phyloP scores from a whole-genome alignment of 2,113 vertebrate genomes.

The Casuarius casuarius region DNA sequence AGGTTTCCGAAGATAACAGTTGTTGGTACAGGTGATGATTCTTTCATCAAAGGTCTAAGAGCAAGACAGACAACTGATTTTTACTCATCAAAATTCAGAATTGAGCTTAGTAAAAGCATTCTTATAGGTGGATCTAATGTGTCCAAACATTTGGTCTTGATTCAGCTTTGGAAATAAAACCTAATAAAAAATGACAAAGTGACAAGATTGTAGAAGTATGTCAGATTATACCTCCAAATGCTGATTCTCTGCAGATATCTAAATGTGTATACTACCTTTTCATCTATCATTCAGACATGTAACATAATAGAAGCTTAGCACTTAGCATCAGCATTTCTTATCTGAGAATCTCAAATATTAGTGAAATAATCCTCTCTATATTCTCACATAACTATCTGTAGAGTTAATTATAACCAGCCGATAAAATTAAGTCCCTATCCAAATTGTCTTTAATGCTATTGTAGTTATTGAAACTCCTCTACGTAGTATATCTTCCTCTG shows the following conservation, averaged over 20 bases:
- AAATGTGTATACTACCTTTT: not conserved
- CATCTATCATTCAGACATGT: not conserved
- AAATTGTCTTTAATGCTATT: not conserved
- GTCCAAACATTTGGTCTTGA: not conserved
- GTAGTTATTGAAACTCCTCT: not conserved
- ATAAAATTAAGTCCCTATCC: not conserved
- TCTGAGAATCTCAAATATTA: not conserved
- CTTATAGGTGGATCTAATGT: not conserved
- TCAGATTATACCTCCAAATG: not conserved
- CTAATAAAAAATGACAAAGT: not conserved
- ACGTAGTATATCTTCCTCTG: not conserved
- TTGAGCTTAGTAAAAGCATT: not conserved
- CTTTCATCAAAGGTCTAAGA: not conserved
- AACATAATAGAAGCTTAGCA: not conserved
- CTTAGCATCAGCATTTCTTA: not conserved
- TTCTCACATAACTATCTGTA: not conserved
- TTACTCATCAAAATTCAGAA: not conserved
- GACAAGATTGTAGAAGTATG: not conserved
- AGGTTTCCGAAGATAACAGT: slow-evolving; percentile 69
- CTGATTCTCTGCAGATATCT: not conserved
- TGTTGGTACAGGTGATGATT: slow-evolving; percentile 57
- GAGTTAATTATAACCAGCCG: not conserved
- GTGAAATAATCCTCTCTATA: not conserved
- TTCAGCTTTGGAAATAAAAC: not conserved
- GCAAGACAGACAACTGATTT: not conserved